A percentile compares a stretch with the other conserved stretches of the same genome.
Conservation (phyloP, 2,888 invertebrate species). For the Tetranychus truncatus region DNA sequence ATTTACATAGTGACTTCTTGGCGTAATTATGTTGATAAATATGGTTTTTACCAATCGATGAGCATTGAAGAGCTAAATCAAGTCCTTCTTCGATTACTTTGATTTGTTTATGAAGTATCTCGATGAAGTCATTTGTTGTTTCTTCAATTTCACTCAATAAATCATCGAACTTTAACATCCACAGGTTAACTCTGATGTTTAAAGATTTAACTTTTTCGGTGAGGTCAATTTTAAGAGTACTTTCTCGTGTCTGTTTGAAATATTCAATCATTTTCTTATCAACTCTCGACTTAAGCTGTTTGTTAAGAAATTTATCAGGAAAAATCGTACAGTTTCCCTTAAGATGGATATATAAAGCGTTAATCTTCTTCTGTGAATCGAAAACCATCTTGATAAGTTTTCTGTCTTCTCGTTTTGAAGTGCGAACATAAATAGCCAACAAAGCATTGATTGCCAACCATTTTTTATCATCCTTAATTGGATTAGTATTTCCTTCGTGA, state of each 20-base stretch:
- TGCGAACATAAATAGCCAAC: constrained; percentile 34
- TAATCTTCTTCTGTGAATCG: constrained; percentile 57
- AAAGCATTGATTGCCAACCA: constrained; percentile 26
- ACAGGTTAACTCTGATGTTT: constrained; percentile 7
- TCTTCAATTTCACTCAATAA: constrained; percentile 13
- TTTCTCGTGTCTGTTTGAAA: constrained; percentile 14
- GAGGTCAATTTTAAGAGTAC: constrained; percentile 9
- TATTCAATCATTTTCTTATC: constrained; percentile 19
- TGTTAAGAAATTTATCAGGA: constrained; percentile 22
- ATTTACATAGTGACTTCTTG: constrained; percentile 15
- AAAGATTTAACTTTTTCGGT: constrained; percentile 15
- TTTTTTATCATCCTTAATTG: constrained; percentile 14
- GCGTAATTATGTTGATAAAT: constrained; percentile 17
- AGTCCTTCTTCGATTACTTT: constrained; percentile 19
- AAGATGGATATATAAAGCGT: constrained; percentile 20
- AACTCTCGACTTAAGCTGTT: constrained; percentile 14
- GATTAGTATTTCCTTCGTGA: constrained; percentile 10
- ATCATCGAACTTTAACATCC: constrained; percentile 20
- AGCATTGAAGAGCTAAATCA: constrained; percentile 9
- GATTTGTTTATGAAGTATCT: constrained; percentile 13
- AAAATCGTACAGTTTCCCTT: constrained; percentile 23
- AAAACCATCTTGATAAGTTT: constrained; percentile 51
- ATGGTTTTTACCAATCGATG: constrained; percentile 15
- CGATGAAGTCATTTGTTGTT: constrained; percentile 9
- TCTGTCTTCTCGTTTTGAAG: constrained; percentile 56